A percentile compares a stretch with the other conserved stretches of the same genome.
These are phyloP conservation scores for Exocentrus adspersus DNA, from an alignment of 2,888 invertebrate genomes.

Conservation along the genomic window DNA sequence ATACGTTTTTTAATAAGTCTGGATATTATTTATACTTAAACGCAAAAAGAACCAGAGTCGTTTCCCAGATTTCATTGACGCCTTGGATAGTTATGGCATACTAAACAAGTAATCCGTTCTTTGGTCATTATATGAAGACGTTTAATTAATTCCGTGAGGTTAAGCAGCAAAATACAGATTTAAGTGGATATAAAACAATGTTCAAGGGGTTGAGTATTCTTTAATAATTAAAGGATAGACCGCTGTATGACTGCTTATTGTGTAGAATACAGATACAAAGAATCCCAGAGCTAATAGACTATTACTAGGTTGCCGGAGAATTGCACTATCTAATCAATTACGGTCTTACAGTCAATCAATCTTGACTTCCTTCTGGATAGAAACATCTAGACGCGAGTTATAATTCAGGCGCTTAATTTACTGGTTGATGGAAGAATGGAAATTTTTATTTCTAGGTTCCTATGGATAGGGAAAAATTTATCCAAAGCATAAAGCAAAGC, in stretches of 20 bases:
- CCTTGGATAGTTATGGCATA: neutral
- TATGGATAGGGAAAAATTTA: too few relatives aligned
- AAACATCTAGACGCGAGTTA: conserved; percentile 1
- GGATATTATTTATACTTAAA: too few relatives aligned
- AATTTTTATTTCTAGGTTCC: too few relatives aligned
- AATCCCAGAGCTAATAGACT: conserved; percentile 28
- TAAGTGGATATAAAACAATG: conserved; percentile 23
- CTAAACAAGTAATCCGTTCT: conserved; percentile 19
- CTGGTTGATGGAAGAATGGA: neutral
- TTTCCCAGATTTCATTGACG: conserved; percentile 12
- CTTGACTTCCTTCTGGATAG: conserved; percentile 30
- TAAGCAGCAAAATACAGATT: conserved; percentile 17
- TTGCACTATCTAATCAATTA: conserved; percentile 56
- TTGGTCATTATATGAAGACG: conserved; percentile 22
- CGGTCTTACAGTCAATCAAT: conserved; percentile 53
- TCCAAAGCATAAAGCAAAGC: too few relatives aligned
- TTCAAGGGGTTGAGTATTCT: too few relatives aligned
- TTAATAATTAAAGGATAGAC: conserved; percentile 12
- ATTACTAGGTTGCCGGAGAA: conserved; percentile 40
- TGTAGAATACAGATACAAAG: conserved; percentile 25
- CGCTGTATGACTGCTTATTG: conserved; percentile 12
- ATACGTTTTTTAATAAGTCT: too few relatives aligned
- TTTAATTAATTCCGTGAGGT: conserved; percentile 11
- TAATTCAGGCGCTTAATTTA: neutral
- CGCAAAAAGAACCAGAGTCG: too few relatives aligned